A percentile compares a stretch with the other conserved stretches of the same genome.
Conservation (phyloP, 2,888 invertebrate species). For the Amphipyra tragopoginis region DNA sequence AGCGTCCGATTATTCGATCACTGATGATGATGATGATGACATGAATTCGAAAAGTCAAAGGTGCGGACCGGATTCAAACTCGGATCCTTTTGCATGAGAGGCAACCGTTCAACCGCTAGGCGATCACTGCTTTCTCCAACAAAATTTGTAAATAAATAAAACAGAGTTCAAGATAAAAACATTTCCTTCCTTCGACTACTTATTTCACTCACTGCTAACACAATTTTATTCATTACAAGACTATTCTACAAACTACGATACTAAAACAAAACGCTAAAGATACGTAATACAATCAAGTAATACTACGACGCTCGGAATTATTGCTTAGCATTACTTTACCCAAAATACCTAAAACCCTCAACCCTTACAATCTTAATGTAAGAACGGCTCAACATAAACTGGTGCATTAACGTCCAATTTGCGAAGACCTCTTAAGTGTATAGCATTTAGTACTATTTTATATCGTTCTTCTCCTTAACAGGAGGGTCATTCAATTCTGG, state of each 20-base stretch:
- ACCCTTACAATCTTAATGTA: neutral
- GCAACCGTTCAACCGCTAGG: no score
- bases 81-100: no score
- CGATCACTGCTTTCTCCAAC: no score
- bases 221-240: slow-evolving; percentile 3
- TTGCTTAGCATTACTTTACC: neutral
- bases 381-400: slow-evolving; percentile 2
- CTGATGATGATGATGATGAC: no score
- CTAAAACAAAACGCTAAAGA: slow-evolving; percentile 7
- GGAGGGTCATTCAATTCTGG: neutral
- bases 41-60: no score
- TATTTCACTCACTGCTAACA: neutral
- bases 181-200: neutral
- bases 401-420: slow-evolving; percentile 1
- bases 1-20: no score
- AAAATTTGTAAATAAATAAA: no score
- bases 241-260: slow-evolving; percentile 2
- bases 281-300: slow-evolving; percentile 7
- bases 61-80: no score
- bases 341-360: neutral
- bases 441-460: neutral
- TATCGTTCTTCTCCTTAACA: neutral
- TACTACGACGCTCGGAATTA: slow-evolving; percentile 7
- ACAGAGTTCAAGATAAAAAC: neutral
- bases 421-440: slow-evolving; percentile 1